Percentiles rank a stretch among this genome's conserved stretches.
These are phyloP conservation scores for Neomonachus schauinslandi DNA, from an alignment of 2,113 vertebrate species.

Conservation along the genomic window DNA sequence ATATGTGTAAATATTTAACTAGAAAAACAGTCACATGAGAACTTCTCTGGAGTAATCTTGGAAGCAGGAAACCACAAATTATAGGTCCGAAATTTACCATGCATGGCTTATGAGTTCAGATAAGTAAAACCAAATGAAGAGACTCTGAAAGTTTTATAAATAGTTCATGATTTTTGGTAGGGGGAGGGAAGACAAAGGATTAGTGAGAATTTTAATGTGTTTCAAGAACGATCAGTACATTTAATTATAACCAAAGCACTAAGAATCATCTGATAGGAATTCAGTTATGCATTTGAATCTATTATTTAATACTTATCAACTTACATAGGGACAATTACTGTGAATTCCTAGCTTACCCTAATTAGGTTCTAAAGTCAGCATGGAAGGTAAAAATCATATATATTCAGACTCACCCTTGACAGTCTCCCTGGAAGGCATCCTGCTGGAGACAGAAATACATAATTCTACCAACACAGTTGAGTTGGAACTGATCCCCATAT, in stretches of 20 bases:
- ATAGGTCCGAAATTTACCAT: constrained; percentile 82
- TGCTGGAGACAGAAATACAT: not conserved
- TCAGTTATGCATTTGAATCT: constrained; percentile 49
- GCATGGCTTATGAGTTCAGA: constrained; percentile 68
- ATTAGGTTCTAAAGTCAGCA: not conserved
- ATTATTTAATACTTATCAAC: constrained; percentile 38
- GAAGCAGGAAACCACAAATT: constrained; percentile 88
- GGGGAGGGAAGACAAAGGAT: constrained; percentile 70
- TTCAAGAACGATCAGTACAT: constrained; percentile 68
- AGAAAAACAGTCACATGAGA: constrained; percentile 79
- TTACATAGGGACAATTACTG: not conserved
- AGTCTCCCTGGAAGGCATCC: not conserved
- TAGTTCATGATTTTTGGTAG: constrained; percentile 42
- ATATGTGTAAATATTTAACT: constrained; percentile 84
- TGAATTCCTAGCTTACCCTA: not conserved
- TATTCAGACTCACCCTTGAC: not conserved
- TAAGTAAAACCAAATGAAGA: constrained; percentile 85
- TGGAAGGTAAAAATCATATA: not conserved
- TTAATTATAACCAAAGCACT: constrained; percentile 70
- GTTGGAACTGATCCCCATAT: not conserved
- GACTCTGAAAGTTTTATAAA: constrained; percentile 78
- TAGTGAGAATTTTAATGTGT: constrained; percentile 62
- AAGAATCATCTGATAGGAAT: constrained; percentile 71
- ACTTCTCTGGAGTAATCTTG: constrained; percentile 73
- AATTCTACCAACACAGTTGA: not conserved